phyloP scores from a whole-genome alignment of 2,888 invertebrate species.

The Caenorhabditis sinica region DNA sequence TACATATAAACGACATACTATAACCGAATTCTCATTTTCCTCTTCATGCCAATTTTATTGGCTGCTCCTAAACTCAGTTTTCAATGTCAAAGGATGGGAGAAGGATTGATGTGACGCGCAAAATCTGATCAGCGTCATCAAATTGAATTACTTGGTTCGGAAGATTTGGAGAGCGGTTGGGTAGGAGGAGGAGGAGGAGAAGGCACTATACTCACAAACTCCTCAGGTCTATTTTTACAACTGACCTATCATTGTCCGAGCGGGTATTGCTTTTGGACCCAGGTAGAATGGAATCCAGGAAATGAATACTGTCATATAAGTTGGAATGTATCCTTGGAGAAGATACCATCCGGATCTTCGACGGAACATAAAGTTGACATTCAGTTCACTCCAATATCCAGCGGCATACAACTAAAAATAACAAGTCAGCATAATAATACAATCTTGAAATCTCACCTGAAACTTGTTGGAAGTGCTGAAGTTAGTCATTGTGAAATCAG shows the following conservation, averaged over 20 bases:
- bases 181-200: background rate
- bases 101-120: constrained; percentile 51
- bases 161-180: constrained; percentile 11
- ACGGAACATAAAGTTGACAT: constrained; percentile 81
- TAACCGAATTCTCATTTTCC: constrained; percentile 10
- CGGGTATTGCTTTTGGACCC: constrained; percentile 82
- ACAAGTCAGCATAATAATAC: too few species aligned
- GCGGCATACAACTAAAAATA: constrained; percentile 80
- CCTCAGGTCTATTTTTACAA: background rate
- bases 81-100: constrained; percentile 52
- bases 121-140: constrained; percentile 67
- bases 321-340: constrained; percentile 83
- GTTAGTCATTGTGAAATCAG: constrained; percentile 82
- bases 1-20: background rate
- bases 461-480: constrained; percentile 71
- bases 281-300: constrained; percentile 84
- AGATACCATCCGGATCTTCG: constrained; percentile 84
- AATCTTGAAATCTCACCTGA: constrained; percentile 59
- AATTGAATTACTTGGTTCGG: constrained; percentile 60
- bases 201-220: constrained; percentile 26
- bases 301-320: constrained; percentile 83
- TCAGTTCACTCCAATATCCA: constrained; percentile 83
- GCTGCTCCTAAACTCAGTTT: constrained; percentile 16
- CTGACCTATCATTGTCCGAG: constrained; percentile 82
- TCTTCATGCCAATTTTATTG: constrained; percentile 13